Base-by-base conservation (phyloP, 1,140 invertebrate species). In the Pseudomyrmex pallidus region DNA sequence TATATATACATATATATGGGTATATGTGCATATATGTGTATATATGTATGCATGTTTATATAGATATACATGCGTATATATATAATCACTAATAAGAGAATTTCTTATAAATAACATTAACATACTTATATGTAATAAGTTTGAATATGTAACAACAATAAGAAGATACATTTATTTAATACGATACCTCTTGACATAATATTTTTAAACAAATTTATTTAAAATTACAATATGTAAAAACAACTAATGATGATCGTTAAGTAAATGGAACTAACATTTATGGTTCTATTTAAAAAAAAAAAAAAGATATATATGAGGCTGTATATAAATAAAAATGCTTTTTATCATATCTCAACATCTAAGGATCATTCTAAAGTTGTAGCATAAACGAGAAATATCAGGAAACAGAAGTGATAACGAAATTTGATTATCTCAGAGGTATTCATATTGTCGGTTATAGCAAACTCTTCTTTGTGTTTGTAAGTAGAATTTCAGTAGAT, bases 311-410 rank as follows among this genome's bases (percentile, higher is more conserved):
- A 84, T 62, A 82, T 78, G 77, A 89, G 73, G 83, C 73, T 73
- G 73, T 61, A 68, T 90, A 89, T 90, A 90, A 85, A 90, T 90
- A 35, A 35, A 90, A 85, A 76, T 90, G 86, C 85, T 90, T 85
- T 74, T 63, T 59, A 74, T 82, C 67, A 74, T 67, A 88, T 74
- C 46, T 88, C 68, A 70, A 35, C 35, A 82, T 77, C 67, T 80
- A 86, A 68, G 70, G 25, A 86, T 52, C 82, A 76, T 66, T 77
- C 74, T 70, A 44, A 87, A 84, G 66, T 87, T 87, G 74, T 54
- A 82, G 25, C 61, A 59, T 77, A 85, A 84, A 12, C 61, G 59
- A 20, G 17, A 20, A 3, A n/a, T 62, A 84, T 68, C 44, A 73
- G 44, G 62, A 85, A 9, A 35, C 0, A 2, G 52, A 77, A 73